Conservation (phyloP, 1,140 invertebrate genomes). For the Philopotamus ludificatus region DNA sequence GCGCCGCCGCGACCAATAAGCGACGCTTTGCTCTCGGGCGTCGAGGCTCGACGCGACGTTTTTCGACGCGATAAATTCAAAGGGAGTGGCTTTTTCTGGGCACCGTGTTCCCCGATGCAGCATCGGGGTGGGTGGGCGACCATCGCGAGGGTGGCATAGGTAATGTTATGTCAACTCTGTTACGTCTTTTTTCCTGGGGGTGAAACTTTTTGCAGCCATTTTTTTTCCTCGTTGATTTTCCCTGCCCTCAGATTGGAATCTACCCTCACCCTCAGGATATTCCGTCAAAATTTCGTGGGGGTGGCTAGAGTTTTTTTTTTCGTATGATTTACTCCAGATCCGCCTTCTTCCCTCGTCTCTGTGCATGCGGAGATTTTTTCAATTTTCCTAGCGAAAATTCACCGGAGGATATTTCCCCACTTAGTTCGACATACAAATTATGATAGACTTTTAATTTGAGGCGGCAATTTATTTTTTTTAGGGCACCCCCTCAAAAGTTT, state of each 20-base stretch:
- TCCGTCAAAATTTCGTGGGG: constrained; percentile 6
- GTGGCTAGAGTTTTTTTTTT: constrained; percentile 30
- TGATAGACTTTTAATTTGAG: constrained; percentile 42
- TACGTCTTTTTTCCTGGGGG: constrained; percentile 33
- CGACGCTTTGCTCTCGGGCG: background rate
- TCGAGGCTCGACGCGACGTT: constrained; percentile 14
- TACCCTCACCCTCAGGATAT: constrained; percentile 20
- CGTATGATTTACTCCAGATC: constrained; percentile 6
- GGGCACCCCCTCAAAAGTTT: constrained; percentile 3
- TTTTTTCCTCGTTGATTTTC: constrained; percentile 33
- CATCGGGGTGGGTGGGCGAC: background rate
- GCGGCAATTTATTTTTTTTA: constrained; percentile 26
- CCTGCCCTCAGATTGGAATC: constrained; percentile 29
- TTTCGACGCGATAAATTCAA: constrained; percentile 17
- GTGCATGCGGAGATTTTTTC: constrained; percentile 25
- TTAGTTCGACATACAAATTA: constrained; percentile 41
- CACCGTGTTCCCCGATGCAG: background rate
- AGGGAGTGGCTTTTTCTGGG: constrained; percentile 12
- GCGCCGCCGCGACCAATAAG: background rate
- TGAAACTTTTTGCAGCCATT: constrained; percentile 35
- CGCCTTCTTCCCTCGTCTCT: constrained; percentile 5
- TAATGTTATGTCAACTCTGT: constrained; percentile 37
- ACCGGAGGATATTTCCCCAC: constrained; percentile 21
- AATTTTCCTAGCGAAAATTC: constrained; percentile 18
- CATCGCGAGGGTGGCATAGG: constrained; percentile 22